Percentiles rank a stretch among this genome's conserved stretches.
Conservation (phyloP, 1,140 invertebrate genomes). For the Sipha flava region DNA sequence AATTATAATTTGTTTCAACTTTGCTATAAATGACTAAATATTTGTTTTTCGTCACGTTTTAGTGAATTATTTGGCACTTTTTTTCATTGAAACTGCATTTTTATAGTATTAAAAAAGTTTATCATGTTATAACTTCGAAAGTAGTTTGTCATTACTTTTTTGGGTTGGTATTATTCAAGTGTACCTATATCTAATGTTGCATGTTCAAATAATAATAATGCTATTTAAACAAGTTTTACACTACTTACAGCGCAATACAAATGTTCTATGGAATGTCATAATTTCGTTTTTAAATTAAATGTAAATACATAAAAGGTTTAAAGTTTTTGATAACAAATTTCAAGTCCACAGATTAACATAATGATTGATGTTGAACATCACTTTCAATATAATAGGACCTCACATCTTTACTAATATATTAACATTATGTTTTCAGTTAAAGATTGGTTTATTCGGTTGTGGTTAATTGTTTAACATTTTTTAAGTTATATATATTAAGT, state of each 20-base stretch:
- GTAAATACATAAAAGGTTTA: background rate
- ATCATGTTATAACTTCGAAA: background rate
- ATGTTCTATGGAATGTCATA: background rate
- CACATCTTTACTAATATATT: background rate
- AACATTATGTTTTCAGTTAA: background rate
- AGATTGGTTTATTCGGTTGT: too few species aligned
- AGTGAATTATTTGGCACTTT: background rate
- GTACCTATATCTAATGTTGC: background rate
- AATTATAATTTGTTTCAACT: background rate
- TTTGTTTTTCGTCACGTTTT: too few species aligned
- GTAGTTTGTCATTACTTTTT: background rate
- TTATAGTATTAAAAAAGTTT: conserved; percentile 13
- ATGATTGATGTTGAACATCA: background rate
- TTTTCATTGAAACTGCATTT: background rate
- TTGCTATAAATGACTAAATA: background rate
- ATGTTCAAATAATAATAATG: background rate
- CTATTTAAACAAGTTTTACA: background rate
- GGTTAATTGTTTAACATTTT: too few species aligned
- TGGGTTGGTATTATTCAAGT: too few species aligned
- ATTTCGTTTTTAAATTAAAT: background rate
- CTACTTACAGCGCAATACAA: too few species aligned
- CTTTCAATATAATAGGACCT: background rate
- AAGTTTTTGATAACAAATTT: background rate
- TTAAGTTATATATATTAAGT: too few species aligned
- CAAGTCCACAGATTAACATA: background rate